Base-by-base conservation (phyloP, 2,797 vertebrate genomes). In the Rhinophrynus dorsalis region DNA sequence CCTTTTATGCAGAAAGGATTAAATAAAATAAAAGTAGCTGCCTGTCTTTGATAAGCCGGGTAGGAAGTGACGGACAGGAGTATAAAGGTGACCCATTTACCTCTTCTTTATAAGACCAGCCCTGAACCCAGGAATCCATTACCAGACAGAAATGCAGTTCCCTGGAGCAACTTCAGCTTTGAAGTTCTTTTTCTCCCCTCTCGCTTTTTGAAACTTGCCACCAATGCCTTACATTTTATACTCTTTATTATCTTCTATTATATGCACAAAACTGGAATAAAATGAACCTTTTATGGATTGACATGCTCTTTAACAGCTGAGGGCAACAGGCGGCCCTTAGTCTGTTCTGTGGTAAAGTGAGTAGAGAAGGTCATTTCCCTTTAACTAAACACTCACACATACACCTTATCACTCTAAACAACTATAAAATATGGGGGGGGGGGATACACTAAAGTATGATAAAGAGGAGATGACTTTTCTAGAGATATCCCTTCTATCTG, bases 121-220 rank as follows among this genome's bases (percentile, higher is more conserved):
- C 48, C 27, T 37, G 23, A 50, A 55, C 37, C 54, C 50, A 24
- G 15, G 27, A 40, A 37, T 11, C 52, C 18, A 67, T 57, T 67
- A 67, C 20, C 40, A 20, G 47, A 35, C 23, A 66, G 47, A 57
- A 57, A 24, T 48, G 15, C 20, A 67, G n/a, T 67, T 55, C 52
- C 33, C 40, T 4, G 48, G n/a, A 55, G 50, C 20, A 56, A 55
- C 17, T 3, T 8, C 12, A 2, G 35, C 50, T 54, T 40, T 52
- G 48, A 65, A 55, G 48, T 27, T 42, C 29, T 55, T 18, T 51
- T 38, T 27, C 20, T 23, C 7, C 18, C 35, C 38, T n/a, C n/a
- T n/a, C n/a, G n/a, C 8, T 54, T 42, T 17, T 12, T 15, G 17
- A 65, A 52, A 26, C n/a, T n/a, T 56, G 11, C 30, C 12, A 23